Percentiles rank a stretch among this genome's conserved stretches.
Evolutionary conservation across 2,797 vertebrate species (phyloP).

Genomic region (Sphenopsis melanotis): DNA sequence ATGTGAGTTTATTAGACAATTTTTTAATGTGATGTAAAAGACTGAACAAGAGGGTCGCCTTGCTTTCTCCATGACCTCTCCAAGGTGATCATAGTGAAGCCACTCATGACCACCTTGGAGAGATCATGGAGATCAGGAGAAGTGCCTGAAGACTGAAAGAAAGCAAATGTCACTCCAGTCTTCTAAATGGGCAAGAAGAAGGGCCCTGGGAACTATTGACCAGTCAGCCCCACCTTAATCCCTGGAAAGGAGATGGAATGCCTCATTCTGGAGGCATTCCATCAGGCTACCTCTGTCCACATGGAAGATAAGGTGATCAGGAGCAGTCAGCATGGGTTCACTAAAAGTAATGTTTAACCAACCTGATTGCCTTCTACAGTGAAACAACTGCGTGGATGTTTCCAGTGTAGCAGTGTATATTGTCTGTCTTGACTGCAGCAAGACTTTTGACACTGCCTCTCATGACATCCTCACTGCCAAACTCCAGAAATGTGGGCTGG

Average conservation of each 20-base stretch:
- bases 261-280: not conserved
- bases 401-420: not conserved
- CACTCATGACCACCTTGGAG: not conserved
- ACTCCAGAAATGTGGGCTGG: not conserved
- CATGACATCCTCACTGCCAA: not conserved
- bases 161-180: not conserved
- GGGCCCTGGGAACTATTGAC: not conserved
- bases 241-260: not conserved
- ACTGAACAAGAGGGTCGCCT: not conserved
- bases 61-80: not conserved
- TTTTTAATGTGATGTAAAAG: not conserved
- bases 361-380: not conserved
- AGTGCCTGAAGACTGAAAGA: not conserved
- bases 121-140: not conserved
- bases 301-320: not conserved
- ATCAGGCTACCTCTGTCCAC: not conserved
- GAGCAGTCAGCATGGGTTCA: not conserved
- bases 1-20: not conserved
- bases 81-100: not conserved
- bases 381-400: not conserved
- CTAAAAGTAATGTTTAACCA: not conserved
- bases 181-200: not conserved
- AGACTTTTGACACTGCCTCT: not conserved
- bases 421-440: not conserved
- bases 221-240: not conserved